These are phyloP conservation scores for Antechinus stuartii DNA, from an alignment of 2,113 vertebrate genomes.

Conservation along the genomic window DNA sequence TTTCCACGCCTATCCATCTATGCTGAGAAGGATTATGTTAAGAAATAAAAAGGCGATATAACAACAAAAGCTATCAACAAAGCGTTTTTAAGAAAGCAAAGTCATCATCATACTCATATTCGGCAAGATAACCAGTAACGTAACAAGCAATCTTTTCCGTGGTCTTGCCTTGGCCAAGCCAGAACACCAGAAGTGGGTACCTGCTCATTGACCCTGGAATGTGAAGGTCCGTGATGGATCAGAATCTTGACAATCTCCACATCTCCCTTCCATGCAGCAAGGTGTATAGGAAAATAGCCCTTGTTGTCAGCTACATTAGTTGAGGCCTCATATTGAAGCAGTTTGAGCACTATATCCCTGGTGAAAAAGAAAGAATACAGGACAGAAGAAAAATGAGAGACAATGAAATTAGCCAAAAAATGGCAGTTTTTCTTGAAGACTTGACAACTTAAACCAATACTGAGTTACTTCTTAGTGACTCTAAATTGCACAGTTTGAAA, in stretches of 20 bases:
- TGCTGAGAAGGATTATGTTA: background rate
- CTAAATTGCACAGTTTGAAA: background rate
- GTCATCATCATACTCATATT: background rate
- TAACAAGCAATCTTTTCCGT: background rate
- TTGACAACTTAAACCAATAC: background rate
- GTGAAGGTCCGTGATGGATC: conserved; percentile 94
- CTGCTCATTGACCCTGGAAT: conserved; percentile 97
- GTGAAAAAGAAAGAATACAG: conserved; percentile 65
- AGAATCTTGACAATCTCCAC: conserved; percentile 98
- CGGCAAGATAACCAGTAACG: background rate
- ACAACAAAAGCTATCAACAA: background rate
- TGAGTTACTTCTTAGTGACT: conserved; percentile 14
- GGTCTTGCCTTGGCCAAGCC: conserved; percentile 36
- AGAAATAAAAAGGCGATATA: background rate
- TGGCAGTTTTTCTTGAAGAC: conserved; percentile 17
- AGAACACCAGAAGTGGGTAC: conserved; percentile 82
- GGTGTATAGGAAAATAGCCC: conserved; percentile 97
- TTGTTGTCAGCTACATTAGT: conserved; percentile 96
- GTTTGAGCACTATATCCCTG: conserved; percentile 96
- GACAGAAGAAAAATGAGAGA: conserved; percentile 62
- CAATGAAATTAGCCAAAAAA: conserved; percentile 58
- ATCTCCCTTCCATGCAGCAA: conserved; percentile 98
- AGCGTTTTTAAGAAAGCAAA: background rate
- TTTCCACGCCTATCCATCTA: background rate
- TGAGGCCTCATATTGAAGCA: conserved; percentile 96